A percentile compares a stretch with the other conserved stretches of the same genome.
These are phyloP conservation scores for Sinocyclocheilus rhinocerous DNA, from an alignment of 2,113 vertebrate genomes.

Conservation along the genomic window DNA sequence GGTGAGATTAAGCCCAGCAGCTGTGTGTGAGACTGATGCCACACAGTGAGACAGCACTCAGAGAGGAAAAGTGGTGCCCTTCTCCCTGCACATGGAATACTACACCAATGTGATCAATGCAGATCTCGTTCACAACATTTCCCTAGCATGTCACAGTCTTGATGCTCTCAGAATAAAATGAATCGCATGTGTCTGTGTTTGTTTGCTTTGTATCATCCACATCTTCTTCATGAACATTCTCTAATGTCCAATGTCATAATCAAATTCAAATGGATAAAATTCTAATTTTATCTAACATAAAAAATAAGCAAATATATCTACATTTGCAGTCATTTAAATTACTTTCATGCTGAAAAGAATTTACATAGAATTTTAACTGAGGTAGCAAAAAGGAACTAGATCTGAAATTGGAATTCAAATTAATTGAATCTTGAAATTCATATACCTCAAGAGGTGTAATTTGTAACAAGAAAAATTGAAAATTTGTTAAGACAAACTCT, in stretches of 20 bases:
- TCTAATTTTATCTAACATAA: neutral
- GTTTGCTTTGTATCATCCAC: neutral
- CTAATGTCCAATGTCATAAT: neutral
- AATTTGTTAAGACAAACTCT: neutral
- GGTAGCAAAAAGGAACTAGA: too few relatives aligned
- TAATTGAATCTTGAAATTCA: neutral
- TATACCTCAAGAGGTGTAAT: neutral
- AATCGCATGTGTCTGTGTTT: neutral
- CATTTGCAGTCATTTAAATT: neutral
- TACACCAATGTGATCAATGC: conserved; percentile 29
- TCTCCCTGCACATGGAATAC: conserved; percentile 33
- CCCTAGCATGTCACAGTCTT: neutral
- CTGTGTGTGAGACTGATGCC: conserved; percentile 24
- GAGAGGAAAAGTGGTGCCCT: conserved; percentile 41
- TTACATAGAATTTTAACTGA: neutral
- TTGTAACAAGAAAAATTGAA: neutral
- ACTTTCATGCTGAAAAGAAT: neutral
- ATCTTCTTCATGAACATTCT: neutral
- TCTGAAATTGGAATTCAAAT: too few relatives aligned
- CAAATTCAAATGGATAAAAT: neutral
- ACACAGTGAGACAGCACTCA: too few relatives aligned
- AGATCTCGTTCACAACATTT: neutral
- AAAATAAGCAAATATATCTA: neutral
- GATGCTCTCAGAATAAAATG: neutral
- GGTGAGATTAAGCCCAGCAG: conserved; percentile 34